These are phyloP conservation scores for Oscheius sp. DNA, from an alignment of 2,888 invertebrate genomes.

Conservation along the genomic window DNA sequence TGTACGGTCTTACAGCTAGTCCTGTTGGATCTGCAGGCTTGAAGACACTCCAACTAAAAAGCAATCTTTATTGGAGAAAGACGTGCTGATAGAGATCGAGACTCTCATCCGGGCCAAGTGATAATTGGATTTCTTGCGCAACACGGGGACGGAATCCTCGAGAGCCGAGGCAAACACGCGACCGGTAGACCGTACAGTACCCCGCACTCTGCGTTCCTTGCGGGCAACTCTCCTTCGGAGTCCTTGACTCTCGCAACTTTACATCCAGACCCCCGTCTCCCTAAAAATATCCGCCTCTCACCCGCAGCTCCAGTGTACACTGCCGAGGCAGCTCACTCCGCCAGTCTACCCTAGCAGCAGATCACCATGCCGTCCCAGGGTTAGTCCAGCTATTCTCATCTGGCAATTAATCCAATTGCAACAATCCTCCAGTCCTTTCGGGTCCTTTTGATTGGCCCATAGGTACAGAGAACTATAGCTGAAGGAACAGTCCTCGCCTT, in stretches of 20 bases:
- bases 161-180: constrained; percentile 16
- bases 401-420: too few species aligned
- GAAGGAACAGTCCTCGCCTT: too few species aligned
- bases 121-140: constrained; percentile 12
- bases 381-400: constrained; percentile 12
- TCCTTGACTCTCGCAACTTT: constrained; percentile 32
- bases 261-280: constrained; percentile 33
- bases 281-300: constrained; percentile 40
- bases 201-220: background rate
- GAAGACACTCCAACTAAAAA: too few species aligned
- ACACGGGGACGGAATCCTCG: constrained; percentile 1
- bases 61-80: background rate
- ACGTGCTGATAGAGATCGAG: background rate
- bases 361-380: constrained; percentile 40
- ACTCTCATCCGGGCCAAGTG: background rate
- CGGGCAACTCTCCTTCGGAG: background rate
- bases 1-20: background rate
- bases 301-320: constrained; percentile 25
- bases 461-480: too few species aligned
- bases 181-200: constrained; percentile 24
- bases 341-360: constrained; percentile 30
- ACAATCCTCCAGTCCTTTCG: too few species aligned
- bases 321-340: constrained; percentile 36
- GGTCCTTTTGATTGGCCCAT: too few species aligned
- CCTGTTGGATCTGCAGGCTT: too few species aligned